These are phyloP conservation scores for Fregetta grallaria DNA, from an alignment of 2,113 vertebrate species.

Conservation along the genomic window DNA sequence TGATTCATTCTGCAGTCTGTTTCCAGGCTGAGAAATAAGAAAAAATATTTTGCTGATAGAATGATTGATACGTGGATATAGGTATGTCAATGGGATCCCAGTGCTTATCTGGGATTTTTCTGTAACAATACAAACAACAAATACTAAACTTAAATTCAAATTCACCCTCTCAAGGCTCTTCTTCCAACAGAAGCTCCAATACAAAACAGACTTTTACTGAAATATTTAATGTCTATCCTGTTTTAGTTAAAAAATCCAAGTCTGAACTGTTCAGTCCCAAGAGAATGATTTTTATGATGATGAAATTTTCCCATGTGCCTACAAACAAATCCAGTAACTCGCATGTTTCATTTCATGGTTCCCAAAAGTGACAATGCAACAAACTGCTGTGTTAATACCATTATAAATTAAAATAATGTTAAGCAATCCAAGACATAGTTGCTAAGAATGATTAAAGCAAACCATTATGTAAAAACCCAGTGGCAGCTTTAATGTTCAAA, in stretches of 20 bases:
- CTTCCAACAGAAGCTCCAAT: not conserved
- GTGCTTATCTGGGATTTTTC: not conserved
- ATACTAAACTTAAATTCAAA: not conserved
- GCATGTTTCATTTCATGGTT: not conserved
- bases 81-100: not conserved
- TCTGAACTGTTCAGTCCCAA: not conserved
- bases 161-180: not conserved
- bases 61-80: not conserved
- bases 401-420: not conserved
- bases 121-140: not conserved
- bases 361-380: conserved; percentile 14
- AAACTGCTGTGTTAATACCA: not conserved
- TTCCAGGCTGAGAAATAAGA: not conserved
- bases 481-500: not conserved
- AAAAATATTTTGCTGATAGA: not conserved
- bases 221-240: not conserved
- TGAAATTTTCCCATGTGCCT: not conserved
- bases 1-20: not conserved
- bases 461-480: not conserved
- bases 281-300: not conserved
- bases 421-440: not conserved
- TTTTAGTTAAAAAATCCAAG: not conserved
- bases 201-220: not conserved
- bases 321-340: not conserved
- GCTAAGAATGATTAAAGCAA: conserved; percentile 14